Evolutionary conservation across 1,140 invertebrate species (phyloP).

Genomic region (Anoplolepis gracilipes): DNA sequence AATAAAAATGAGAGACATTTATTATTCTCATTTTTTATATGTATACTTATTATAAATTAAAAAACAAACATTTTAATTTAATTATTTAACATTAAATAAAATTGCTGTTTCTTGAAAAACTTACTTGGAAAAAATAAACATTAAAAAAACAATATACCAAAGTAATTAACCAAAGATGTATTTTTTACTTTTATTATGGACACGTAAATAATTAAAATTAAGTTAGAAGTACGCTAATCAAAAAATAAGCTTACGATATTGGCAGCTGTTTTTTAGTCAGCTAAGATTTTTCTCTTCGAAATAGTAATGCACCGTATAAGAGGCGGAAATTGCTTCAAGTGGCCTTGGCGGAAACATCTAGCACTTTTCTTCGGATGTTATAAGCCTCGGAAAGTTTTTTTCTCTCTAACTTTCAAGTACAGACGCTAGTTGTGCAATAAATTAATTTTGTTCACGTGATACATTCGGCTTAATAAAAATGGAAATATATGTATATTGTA

Average conservation of each 20-base stretch:
- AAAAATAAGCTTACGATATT: slow-evolving; percentile 46
- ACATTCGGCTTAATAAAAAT: not conserved
- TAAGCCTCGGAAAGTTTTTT: slow-evolving; percentile 35
- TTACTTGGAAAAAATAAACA: too few relatives aligned
- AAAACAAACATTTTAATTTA: not conserved
- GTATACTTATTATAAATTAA: not conserved
- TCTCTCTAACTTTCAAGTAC: slow-evolving; percentile 23
- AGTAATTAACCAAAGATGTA: slow-evolving; percentile 55
- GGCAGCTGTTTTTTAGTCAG: slow-evolving; percentile 74
- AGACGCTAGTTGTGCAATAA: slow-evolving; percentile 54
- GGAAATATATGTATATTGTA: slow-evolving; percentile 1
- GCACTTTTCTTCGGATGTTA: slow-evolving; percentile 60
- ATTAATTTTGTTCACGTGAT: slow-evolving; percentile 27
- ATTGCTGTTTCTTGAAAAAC: not conserved
- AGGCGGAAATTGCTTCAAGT: slow-evolving; percentile 78
- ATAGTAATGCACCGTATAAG: slow-evolving; percentile 66
- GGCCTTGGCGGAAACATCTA: slow-evolving; percentile 75
- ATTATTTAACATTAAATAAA: slow-evolving; percentile 5
- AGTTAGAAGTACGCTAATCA: slow-evolving; percentile 35
- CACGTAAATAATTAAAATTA: slow-evolving; percentile 45
- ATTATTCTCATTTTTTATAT: not conserved
- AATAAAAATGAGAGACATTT: not conserved
- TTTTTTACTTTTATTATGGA: slow-evolving; percentile 7
- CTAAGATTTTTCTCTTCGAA: slow-evolving; percentile 68
- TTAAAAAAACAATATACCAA: slow-evolving; percentile 17